phyloP scores from a whole-genome alignment of 1,140 invertebrate genomes.

The Neotoxoptera formosana region DNA sequence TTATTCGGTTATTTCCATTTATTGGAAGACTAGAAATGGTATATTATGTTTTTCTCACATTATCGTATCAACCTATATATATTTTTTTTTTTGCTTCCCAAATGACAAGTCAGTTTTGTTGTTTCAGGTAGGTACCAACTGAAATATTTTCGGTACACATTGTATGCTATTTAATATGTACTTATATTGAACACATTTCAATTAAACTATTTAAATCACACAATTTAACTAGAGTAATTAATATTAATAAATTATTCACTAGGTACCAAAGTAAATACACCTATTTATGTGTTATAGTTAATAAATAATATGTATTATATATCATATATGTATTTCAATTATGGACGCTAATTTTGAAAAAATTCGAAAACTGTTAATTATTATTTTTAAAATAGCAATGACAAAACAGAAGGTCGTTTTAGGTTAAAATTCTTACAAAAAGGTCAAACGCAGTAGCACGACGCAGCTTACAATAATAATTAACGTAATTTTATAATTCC shows the following conservation, averaged over 20 bases:
- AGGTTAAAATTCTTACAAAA: background rate
- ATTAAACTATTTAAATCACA: background rate
- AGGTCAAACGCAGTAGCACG: background rate
- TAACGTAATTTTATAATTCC: background rate
- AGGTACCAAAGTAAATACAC: background rate
- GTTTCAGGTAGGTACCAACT: background rate
- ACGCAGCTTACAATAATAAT: background rate
- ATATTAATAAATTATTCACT: background rate
- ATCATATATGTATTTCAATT: background rate
- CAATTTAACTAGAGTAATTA: background rate
- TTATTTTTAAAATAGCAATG: background rate
- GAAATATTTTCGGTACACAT: background rate
- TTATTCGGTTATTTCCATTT: background rate
- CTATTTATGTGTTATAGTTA: background rate
- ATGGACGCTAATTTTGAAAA: background rate
- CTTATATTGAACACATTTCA: background rate
- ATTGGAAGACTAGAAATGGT: background rate
- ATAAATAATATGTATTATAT: background rate
- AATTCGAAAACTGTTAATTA: background rate
- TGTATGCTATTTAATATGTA: background rate
- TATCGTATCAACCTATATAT: background rate
- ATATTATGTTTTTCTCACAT: constrained; percentile 10
- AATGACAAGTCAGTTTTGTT: background rate
- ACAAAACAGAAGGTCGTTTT: constrained; percentile 14
- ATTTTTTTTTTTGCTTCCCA: background rate